A percentile compares a stretch with the other conserved stretches of the same genome.
Evolutionary conservation across 2,797 vertebrate genomes (phyloP).

Genomic region (Leucoraja ocellata): DNA sequence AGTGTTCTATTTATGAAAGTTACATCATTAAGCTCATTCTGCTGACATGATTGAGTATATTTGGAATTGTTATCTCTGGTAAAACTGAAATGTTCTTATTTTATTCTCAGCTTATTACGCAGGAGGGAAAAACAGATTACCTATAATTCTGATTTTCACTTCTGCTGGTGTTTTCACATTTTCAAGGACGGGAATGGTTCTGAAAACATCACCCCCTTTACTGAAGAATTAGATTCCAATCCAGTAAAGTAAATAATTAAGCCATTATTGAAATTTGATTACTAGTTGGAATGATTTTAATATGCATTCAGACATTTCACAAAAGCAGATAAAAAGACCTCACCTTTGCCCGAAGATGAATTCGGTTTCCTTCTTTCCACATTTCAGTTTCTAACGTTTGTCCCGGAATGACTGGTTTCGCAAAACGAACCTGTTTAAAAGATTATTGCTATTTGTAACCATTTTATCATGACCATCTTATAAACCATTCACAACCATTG

Average conservation of each 20-base stretch:
- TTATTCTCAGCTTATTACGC: neutral
- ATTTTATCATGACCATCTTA: neutral
- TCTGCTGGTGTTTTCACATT: neutral
- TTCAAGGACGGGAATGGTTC: neutral
- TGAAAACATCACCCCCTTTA: neutral
- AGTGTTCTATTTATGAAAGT: neutral
- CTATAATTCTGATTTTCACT: neutral
- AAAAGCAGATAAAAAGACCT: constrained; percentile 42
- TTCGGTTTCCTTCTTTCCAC: constrained; percentile 88
- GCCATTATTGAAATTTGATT: neutral
- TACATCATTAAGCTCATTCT: neutral
- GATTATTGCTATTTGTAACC: neutral
- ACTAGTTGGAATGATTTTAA: neutral
- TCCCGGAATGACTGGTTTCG: constrained; percentile 79
- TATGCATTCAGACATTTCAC: neutral
- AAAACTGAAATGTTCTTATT: neutral
- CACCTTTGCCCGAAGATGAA: constrained; percentile 87
- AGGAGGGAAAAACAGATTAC: neutral
- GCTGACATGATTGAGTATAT: neutral
- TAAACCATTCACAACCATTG: neutral
- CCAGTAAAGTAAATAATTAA: neutral
- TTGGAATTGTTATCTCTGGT: neutral
- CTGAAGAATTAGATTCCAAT: neutral
- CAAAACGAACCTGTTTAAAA: constrained; percentile 64
- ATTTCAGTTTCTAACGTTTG: constrained; percentile 88